Base-by-base conservation (phyloP, 1,140 invertebrate species). In the Sinella curviseta region DNA sequence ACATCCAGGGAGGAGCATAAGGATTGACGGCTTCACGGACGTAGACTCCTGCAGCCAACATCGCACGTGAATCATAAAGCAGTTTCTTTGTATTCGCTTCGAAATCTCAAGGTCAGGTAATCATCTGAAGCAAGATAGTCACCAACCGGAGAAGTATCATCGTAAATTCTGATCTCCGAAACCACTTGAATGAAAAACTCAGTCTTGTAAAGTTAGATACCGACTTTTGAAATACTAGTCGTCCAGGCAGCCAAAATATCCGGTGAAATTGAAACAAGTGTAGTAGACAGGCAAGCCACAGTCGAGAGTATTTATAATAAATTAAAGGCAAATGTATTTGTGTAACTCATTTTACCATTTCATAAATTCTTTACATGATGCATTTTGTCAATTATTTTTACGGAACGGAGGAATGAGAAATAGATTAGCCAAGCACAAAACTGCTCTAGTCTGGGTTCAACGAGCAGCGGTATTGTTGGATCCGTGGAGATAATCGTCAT, bases 31-130 rank as follows among this genome's bases (percentile, higher is more conserved):
- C 12, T 31, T 70, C 31, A 30, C n/a, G n/a, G 8, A 14, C 2
- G 65, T 24, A 70, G 26, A 70, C 31, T 2, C n/a, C 3, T 81
- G 55, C 80, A 81, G 0, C 20, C 30, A 4, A 81, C 54, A 57
- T 78, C 76, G 31, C 80, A 81, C n/a, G 76, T 20, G 39, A 81
- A 81, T 70, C 80, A 77, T 14, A 26, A n/a, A 16, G 28, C 80
- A 20, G 77, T 33, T n/a, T 67, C 55, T 26, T 34, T 73, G 14
- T 31, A 67, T 26, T 81, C 77, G 0, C 70, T 30, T 33, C 73
- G 24, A 73, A 81, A 81, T 31, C 70, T 17, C 16, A 81, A 34
- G 8, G 1, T 77, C 26, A 81, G 31, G 30, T 76, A 34, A 26
- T 77, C 77, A n/a, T 54, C 31, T 20, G 77, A 30, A 0, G 77